Conservation (phyloP, 2,113 vertebrate genomes). For the Pterocles orientalis region DNA sequence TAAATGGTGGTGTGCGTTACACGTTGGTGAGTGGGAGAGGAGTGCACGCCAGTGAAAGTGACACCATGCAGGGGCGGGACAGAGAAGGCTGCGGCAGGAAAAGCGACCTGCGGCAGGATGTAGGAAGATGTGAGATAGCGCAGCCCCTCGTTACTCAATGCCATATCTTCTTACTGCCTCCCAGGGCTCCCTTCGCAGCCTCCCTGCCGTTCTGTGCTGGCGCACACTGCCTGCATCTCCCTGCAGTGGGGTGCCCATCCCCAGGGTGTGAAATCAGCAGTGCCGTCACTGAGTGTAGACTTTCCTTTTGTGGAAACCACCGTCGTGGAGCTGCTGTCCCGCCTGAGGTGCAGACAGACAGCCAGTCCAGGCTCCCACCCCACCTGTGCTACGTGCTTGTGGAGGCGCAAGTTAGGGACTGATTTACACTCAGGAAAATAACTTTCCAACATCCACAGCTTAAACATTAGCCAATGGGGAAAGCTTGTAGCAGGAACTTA, state of each 20-base stretch:
- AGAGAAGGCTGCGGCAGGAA: conserved; percentile 12
- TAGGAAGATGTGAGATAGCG: background rate
- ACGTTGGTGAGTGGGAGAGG: background rate
- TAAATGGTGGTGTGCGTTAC: background rate
- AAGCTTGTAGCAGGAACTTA: background rate
- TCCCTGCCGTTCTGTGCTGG: background rate
- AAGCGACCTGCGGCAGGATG: conserved; percentile 1
- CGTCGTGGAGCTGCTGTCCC: background rate
- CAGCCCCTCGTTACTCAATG: background rate
- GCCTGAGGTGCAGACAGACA: background rate
- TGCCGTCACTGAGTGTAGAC: background rate
- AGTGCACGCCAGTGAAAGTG: background rate
- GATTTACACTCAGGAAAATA: background rate
- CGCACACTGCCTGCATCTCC: background rate
- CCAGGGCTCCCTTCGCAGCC: background rate
- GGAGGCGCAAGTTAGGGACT: background rate
- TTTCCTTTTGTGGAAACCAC: background rate
- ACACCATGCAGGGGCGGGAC: background rate
- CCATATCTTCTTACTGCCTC: background rate
- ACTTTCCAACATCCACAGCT: background rate
- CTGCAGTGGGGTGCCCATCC: fast-evolving
- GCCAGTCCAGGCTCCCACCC: fast-evolving
- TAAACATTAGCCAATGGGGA: background rate
- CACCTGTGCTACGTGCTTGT: background rate
- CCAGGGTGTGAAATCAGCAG: fast-evolving